Percentiles rank a stretch among this genome's conserved stretches.
Evolutionary conservation across 2,888 invertebrate genomes (phyloP).

Genomic region (Acanthosepion pharaonis): DNA sequence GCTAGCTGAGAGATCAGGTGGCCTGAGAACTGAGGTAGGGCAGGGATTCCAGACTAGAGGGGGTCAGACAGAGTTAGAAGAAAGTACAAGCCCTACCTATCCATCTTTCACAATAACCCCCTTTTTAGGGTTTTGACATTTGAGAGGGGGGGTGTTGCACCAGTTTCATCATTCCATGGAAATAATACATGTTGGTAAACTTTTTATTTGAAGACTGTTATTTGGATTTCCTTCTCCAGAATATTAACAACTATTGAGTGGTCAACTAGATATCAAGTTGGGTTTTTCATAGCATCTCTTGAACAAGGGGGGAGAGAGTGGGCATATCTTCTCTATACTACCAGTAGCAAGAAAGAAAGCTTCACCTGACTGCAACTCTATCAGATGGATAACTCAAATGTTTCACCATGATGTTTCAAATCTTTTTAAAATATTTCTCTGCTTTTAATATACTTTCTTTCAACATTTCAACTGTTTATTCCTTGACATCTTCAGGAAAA

Average conservation of each 20-base stretch:
- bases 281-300: too few relatives aligned
- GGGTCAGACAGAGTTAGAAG: background rate
- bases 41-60: background rate
- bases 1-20: background rate
- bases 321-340: too few relatives aligned
- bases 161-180: too few relatives aligned
- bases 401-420: too few relatives aligned
- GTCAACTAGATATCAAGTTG: background rate
- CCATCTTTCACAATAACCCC: background rate
- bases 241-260: background rate
- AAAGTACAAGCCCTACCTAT: accelerated
- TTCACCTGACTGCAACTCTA: too few relatives aligned
- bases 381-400: too few relatives aligned
- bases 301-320: too few relatives aligned
- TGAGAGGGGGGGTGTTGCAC: background rate
- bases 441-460: too few relatives aligned
- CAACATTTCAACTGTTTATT: too few relatives aligned
- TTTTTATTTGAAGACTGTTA: background rate
- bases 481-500: too few relatives aligned
- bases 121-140: background rate
- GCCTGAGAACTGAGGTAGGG: background rate
- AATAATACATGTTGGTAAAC: background rate
- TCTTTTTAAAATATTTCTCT: too few relatives aligned
- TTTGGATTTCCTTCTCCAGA: background rate
- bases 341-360: too few relatives aligned